These are phyloP conservation scores for Kobus ellipsiprymnus DNA, from an alignment of 2,113 vertebrate genomes.

Conservation along the genomic window DNA sequence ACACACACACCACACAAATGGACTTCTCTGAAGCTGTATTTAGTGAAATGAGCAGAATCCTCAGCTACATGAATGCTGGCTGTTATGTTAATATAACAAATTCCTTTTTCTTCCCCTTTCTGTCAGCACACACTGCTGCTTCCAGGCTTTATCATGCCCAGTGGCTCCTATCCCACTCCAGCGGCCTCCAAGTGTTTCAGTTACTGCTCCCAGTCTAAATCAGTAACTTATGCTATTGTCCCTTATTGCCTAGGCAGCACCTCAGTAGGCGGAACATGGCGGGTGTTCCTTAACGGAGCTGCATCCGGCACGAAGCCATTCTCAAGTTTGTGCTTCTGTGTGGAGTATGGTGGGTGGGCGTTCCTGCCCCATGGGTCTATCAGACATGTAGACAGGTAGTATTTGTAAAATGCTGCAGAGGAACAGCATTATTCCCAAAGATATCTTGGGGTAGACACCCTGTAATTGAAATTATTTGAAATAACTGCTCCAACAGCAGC, in stretches of 20 bases:
- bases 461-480: neutral
- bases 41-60: neutral
- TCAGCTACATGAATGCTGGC: neutral
- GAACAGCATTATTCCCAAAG: neutral
- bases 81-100: neutral
- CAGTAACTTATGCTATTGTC: neutral
- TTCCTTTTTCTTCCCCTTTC: neutral
- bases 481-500: neutral
- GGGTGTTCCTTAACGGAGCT: neutral
- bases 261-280: neutral
- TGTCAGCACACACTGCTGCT: neutral
- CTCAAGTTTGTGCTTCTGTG: neutral
- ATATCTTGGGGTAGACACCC: neutral
- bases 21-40: conserved; percentile 20
- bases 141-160: neutral
- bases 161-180: neutral
- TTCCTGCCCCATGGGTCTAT: neutral
- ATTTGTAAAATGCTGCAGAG: neutral
- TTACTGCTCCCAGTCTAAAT: neutral
- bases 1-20: neutral
- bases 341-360: neutral
- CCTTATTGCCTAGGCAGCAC: neutral
- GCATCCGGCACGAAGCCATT: neutral
- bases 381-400: neutral
- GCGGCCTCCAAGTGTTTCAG: neutral